Conservation (phyloP, 2,888 invertebrate species). For the Noctua janthe region DNA sequence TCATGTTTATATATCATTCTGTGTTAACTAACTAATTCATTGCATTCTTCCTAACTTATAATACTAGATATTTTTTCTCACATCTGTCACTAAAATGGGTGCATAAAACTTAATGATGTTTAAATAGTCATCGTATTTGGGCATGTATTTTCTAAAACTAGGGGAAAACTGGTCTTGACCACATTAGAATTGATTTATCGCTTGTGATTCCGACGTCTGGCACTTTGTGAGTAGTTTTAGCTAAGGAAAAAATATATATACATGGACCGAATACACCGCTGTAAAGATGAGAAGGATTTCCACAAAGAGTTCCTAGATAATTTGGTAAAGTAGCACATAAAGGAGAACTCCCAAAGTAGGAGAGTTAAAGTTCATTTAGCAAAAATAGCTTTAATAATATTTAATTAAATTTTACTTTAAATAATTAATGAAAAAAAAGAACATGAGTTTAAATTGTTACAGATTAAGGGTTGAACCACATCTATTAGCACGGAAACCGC, state of each 20-base stretch:
- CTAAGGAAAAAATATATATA: not conserved
- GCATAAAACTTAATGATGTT: slow-evolving; percentile 30
- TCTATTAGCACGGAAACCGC: no score
- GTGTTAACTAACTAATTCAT: not conserved
- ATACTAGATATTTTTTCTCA: not conserved
- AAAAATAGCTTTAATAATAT: no score
- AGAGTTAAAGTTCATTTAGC: no score
- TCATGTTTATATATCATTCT: not conserved
- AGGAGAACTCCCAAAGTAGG: no score
- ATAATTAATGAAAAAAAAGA: no score
- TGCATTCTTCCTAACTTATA: not conserved
- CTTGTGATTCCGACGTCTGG: slow-evolving; percentile 12
- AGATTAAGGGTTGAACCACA: no score
- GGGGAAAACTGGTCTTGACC: slow-evolving; percentile 51
- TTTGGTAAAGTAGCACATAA: no score
- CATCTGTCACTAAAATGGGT: not conserved
- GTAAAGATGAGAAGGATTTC: no score
- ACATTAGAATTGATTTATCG: slow-evolving; percentile 51
- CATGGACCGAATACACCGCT: not conserved
- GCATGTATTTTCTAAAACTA: slow-evolving; percentile 40
- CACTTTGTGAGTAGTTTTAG: slow-evolving; percentile 51
- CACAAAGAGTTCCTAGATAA: no score
- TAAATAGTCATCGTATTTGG: slow-evolving; percentile 53
- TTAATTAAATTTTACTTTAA: no score
- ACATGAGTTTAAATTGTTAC: no score